Evolutionary conservation across 2,888 invertebrate genomes (phyloP), one percentile per base, ranked within the genome.

Genomic region (Leptogaster cylindrica): DNA sequence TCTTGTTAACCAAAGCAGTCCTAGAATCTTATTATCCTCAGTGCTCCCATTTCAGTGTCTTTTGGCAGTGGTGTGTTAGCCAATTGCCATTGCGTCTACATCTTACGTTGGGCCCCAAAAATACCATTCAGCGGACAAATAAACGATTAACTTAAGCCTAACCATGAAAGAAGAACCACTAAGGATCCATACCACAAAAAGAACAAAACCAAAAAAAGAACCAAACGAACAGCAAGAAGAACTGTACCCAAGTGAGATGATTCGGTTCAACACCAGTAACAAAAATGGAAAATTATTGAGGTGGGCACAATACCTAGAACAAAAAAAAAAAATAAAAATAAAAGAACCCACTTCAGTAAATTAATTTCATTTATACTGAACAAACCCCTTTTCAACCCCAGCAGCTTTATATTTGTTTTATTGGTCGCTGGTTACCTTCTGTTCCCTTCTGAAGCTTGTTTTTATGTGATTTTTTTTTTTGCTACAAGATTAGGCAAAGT

Each of bases 71-170:
- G 44, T 28, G 44, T 61, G 61, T 61, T 61, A 44, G 61, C 28
- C 61, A 61, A 61, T 61, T 61, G 61, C 61, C 44, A 44, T 61
- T 61, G 41, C 28, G 27, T 33, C 23, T 20, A 41, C 41, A 27
- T 61, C 41, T 61, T 61, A 44, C 41, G 44, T 41, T 23, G 28
- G 44, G 28, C 61, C 61, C 61, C 44, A 20, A 33, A 48, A 64
- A 48, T 48, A 50, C 48, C 64, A 64, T 64, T 64, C 48, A 28
- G 48, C 48, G 48, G 33, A 31, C 48, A 64, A 64, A 64, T 64
- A 64, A 64, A 64, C 64, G 64, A 64, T 64, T 64, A 64, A 64
- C 64, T 64, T 50, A 64, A 64, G 64, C 64, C 64, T 64, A 64
- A 64, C 64, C 64, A 64, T 64, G 64, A 48, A 64, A 64, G 33